Evolutionary conservation across 2,797 vertebrate genomes (phyloP).

Genomic region (Tenualosa thibaudeaui): DNA sequence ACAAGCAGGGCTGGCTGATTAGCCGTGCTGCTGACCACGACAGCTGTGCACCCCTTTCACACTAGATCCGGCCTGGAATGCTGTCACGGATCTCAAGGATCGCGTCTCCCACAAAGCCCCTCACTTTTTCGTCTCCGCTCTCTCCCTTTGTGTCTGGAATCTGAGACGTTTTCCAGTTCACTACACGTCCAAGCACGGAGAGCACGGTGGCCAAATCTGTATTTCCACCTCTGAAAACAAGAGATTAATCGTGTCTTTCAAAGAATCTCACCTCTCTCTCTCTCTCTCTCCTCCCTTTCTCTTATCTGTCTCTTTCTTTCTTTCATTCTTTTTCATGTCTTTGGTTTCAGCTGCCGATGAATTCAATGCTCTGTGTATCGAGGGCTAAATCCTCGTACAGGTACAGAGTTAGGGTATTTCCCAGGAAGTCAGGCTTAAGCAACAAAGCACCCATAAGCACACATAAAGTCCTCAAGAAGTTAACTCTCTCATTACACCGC

Average conservation of each 20-base stretch:
- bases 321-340: not conserved
- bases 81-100: constrained; percentile 67
- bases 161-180: constrained; percentile 69
- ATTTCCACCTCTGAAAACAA: constrained; percentile 51
- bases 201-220: constrained; percentile 56
- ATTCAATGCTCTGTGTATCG: not conserved
- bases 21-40: constrained; percentile 59
- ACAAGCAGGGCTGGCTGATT: constrained; percentile 60
- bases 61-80: constrained; percentile 62
- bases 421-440: constrained; percentile 17
- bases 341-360: not conserved
- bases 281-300: constrained; percentile 42
- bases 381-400: not conserved
- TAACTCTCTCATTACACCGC: not conserved
- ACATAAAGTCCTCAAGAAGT: constrained; percentile 1
- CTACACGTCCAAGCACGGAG: constrained; percentile 61
- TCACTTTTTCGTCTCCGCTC: constrained; percentile 54
- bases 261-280: constrained; percentile 32
- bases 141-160: constrained; percentile 62
- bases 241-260: constrained; percentile 51
- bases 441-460: not conserved
- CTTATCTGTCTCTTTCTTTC: not conserved
- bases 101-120: constrained; percentile 62
- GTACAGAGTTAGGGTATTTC: constrained; percentile 12
- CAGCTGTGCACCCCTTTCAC: constrained; percentile 65